A percentile compares a stretch with the other conserved stretches of the same genome.
Conservation (phyloP, 1,140 invertebrate species). For the Drosophila melanica region DNA sequence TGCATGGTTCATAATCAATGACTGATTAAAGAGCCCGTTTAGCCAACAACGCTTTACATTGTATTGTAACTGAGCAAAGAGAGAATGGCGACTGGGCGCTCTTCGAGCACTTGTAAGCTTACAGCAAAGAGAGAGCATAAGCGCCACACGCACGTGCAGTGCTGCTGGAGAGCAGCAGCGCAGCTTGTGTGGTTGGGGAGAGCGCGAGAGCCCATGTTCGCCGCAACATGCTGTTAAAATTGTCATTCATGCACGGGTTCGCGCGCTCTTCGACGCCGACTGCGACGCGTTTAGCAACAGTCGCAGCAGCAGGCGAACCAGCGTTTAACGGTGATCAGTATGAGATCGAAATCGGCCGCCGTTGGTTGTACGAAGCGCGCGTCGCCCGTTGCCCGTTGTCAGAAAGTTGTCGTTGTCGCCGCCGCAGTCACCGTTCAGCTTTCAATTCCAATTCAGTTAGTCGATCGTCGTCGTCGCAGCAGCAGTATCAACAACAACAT, state of each 20-base stretch:
- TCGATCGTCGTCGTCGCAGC: constrained; percentile 33
- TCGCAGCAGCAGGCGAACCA: constrained; percentile 25
- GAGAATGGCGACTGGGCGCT: background rate
- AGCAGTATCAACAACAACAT: constrained; percentile 44
- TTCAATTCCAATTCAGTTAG: constrained; percentile 34
- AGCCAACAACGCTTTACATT: constrained; percentile 28
- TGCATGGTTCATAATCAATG: constrained; percentile 11
- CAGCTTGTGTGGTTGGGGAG: background rate
- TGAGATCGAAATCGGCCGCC: constrained; percentile 67
- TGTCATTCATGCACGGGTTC: constrained; percentile 59
- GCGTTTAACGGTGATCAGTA: constrained; percentile 69
- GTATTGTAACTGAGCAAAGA: constrained; percentile 7
- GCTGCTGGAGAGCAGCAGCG: constrained; percentile 10
- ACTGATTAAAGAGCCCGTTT: constrained; percentile 34
- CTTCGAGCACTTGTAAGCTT: constrained; percentile 40
- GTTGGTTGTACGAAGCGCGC: constrained; percentile 61
- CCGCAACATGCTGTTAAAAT: constrained; percentile 41
- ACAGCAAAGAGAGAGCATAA: constrained; percentile 41
- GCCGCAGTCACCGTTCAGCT: constrained; percentile 18
- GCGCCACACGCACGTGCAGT: constrained; percentile 59
- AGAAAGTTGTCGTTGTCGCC: constrained; percentile 45
- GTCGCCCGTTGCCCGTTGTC: constrained; percentile 51
- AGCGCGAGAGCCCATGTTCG: constrained; percentile 25
- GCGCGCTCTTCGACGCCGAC: constrained; percentile 42
- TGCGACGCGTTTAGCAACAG: constrained; percentile 19